These are phyloP conservation scores for Chaetops frenatus DNA, from an alignment of 2,113 vertebrate species.

Conservation along the genomic window DNA sequence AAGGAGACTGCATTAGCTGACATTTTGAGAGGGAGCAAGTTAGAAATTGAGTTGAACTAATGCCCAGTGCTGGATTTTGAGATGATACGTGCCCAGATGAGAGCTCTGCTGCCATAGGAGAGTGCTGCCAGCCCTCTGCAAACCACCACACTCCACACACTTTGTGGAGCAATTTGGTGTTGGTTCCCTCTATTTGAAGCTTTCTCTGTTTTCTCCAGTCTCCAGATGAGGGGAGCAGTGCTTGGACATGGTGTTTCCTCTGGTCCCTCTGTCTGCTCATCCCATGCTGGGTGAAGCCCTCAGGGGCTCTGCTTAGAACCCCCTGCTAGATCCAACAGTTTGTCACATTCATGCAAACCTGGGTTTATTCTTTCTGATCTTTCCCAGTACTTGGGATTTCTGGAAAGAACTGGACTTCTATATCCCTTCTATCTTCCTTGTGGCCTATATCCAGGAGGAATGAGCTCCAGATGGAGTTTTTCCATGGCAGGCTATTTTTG, in stretches of 20 bases:
- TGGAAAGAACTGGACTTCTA: background rate
- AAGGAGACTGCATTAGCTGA: background rate
- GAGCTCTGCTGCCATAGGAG: background rate
- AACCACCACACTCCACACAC: background rate
- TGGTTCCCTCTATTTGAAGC: background rate
- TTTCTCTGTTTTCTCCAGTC: background rate
- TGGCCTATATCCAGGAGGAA: background rate
- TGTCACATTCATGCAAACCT: background rate
- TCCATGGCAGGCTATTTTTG: background rate
- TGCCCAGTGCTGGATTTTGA: background rate
- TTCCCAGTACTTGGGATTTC: background rate
- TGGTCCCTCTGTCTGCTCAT: background rate
- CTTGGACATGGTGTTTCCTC: background rate
- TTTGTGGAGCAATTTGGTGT: background rate
- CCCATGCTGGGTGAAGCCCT: background rate
- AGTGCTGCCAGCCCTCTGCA: background rate
- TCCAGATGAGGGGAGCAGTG: background rate
- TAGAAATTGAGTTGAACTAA: conserved; percentile 7
- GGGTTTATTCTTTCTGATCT: background rate
- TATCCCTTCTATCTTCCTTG: background rate
- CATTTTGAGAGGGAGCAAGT: background rate
- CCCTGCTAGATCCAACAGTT: background rate
- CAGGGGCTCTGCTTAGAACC: background rate
- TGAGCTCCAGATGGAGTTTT: background rate
- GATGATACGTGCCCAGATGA: background rate